Evolutionary conservation across 2,113 vertebrate genomes (phyloP).

Genomic region (Bubo bubo): DNA sequence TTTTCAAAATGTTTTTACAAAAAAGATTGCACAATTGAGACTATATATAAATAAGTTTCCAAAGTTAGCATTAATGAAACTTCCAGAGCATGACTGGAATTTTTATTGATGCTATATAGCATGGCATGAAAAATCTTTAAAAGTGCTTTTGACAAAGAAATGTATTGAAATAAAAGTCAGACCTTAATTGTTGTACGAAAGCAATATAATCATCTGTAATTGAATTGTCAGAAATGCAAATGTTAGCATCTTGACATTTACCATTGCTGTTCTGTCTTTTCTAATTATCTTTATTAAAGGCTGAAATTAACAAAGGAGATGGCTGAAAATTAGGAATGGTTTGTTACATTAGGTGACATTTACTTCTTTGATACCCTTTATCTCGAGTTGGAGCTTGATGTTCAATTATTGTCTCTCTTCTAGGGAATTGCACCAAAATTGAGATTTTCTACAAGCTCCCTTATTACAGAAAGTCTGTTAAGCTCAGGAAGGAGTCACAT

Average conservation of each 20-base stretch:
- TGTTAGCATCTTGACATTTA: constrained; percentile 76
- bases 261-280: constrained; percentile 72
- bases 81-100: constrained; percentile 11
- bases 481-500: constrained; percentile 74
- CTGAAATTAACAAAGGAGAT: constrained; percentile 70
- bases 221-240: constrained; percentile 76
- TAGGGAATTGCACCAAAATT: constrained; percentile 94
- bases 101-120: constrained; percentile 26
- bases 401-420: constrained; percentile 71
- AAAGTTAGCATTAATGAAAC: constrained; percentile 19
- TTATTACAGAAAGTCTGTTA: constrained; percentile 87
- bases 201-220: constrained; percentile 71
- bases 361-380: constrained; percentile 70
- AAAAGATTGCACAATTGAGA: background rate
- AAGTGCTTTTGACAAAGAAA: constrained; percentile 63
- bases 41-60: constrained; percentile 13
- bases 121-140: constrained; percentile 49
- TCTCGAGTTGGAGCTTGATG: constrained; percentile 62
- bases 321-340: constrained; percentile 62
- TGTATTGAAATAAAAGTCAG: constrained; percentile 65
- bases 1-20: constrained; percentile 6
- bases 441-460: constrained; percentile 87
- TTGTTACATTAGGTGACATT: constrained; percentile 75
- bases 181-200: constrained; percentile 69
- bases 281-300: constrained; percentile 78